These are phyloP conservation scores for Pyrocoelia pectoralis DNA, from an alignment of 2,888 invertebrate species.

Conservation along the genomic window DNA sequence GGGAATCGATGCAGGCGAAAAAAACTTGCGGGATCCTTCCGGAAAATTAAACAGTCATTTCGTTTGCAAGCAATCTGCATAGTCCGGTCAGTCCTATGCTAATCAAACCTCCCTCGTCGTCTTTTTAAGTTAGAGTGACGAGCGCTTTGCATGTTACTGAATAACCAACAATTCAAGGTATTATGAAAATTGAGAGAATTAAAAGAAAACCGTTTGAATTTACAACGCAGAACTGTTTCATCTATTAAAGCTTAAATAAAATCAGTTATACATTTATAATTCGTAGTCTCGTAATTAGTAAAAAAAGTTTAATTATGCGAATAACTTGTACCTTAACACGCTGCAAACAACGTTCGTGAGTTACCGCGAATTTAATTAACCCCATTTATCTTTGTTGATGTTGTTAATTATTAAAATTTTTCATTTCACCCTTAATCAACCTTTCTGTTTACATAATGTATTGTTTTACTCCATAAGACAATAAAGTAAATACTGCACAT, in stretches of 20 bases:
- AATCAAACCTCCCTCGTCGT: conserved; percentile 41
- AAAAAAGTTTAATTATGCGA: too few relatives aligned
- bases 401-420: too few relatives aligned
- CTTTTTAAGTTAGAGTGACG: conserved; percentile 40
- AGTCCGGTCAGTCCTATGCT: conserved; percentile 49
- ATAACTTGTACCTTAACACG: too few relatives aligned
- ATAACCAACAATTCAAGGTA: conserved; percentile 26
- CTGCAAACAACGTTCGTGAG: too few relatives aligned
- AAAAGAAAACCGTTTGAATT: conserved; percentile 26
- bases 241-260: conserved; percentile 24
- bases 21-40: conserved; percentile 51
- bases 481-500: too few relatives aligned
- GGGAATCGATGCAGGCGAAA: conserved; percentile 44
- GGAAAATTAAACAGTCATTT: conserved; percentile 52
- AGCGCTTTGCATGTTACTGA: conserved; percentile 40
- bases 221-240: conserved; percentile 20
- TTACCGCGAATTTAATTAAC: too few relatives aligned
- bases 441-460: too few relatives aligned
- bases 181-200: conserved; percentile 31
- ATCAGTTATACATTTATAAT: conserved; percentile 13
- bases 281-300: too few relatives aligned
- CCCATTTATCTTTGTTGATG: too few relatives aligned
- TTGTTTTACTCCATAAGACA: too few relatives aligned
- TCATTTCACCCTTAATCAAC: too few relatives aligned
- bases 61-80: conserved; percentile 48